These are phyloP conservation scores for Orientallactaga bullata DNA, from an alignment of 2,113 vertebrate genomes.

Conservation along the genomic window DNA sequence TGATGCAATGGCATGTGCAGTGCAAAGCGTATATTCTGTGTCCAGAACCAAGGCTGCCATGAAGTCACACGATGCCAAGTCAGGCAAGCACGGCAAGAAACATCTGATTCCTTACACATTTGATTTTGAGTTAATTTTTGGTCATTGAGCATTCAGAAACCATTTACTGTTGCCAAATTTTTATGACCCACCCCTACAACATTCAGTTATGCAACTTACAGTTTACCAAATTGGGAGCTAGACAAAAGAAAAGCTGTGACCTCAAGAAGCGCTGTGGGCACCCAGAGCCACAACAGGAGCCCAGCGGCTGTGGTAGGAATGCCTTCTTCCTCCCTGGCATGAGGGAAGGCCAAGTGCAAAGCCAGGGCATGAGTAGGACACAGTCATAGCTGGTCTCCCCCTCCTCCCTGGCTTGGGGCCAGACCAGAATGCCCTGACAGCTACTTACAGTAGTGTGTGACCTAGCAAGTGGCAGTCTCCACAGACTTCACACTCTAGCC, in stretches of 20 bases:
- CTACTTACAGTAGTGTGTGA: background rate
- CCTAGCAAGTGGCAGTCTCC: background rate
- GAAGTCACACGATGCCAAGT: background rate
- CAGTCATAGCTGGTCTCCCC: background rate
- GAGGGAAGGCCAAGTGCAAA: background rate
- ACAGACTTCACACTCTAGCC: background rate
- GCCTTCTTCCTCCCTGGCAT: background rate
- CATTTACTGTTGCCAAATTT: background rate
- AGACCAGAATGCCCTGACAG: background rate
- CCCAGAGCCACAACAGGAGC: background rate
- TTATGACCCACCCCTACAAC: background rate
- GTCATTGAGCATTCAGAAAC: background rate
- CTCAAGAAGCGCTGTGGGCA: rapidly evolving
- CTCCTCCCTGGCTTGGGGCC: background rate
- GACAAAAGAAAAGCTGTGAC: background rate
- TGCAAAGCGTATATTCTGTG: no score
- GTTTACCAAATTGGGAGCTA: background rate
- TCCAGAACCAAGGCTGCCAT: no score
- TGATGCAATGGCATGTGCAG: rapidly evolving
- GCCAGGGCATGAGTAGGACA: background rate
- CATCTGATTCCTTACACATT: background rate
- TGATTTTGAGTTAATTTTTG: background rate
- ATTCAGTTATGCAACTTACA: background rate
- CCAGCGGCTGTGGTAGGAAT: background rate
- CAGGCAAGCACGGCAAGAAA: background rate